Evolutionary conservation across 2,113 vertebrate genomes (phyloP).

Genomic region (Scortum barcoo): DNA sequence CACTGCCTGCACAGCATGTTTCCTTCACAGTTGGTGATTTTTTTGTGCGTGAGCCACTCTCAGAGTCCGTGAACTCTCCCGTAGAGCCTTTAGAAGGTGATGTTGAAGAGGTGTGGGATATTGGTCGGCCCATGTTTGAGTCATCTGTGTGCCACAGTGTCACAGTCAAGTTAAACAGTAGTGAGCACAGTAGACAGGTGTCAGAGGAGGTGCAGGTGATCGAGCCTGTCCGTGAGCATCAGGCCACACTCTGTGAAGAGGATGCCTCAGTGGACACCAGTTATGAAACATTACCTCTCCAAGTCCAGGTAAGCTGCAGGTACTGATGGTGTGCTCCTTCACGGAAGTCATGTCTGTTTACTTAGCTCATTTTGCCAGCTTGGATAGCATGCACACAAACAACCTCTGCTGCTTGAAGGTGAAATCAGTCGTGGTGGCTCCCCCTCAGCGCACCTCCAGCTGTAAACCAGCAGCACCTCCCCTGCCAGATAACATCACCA

Average conservation of each 20-base stretch:
- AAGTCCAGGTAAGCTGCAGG: slow-evolving; percentile 57
- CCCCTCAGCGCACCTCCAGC: background rate
- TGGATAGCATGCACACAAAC: background rate
- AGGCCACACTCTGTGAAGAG: rapidly evolving
- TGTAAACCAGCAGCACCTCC: background rate
- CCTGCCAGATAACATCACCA: background rate
- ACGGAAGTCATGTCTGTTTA: background rate
- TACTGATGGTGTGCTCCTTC: background rate
- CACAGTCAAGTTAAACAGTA: background rate
- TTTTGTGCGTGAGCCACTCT: background rate
- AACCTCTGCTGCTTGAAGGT: slow-evolving; percentile 42
- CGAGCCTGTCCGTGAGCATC: background rate
- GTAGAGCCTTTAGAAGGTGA: slow-evolving; percentile 14
- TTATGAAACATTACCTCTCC: slow-evolving; percentile 51
- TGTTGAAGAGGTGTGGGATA: slow-evolving; percentile 5
- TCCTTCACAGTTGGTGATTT: background rate
- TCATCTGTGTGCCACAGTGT: slow-evolving; percentile 38
- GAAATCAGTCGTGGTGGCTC: slow-evolving; percentile 57
- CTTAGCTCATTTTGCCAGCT: background rate
- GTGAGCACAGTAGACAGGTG: background rate
- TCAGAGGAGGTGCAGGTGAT: background rate
- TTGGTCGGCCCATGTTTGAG: slow-evolving; percentile 53
- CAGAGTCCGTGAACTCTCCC: background rate
- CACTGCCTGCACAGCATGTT: rapidly evolving
- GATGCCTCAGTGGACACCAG: background rate